phyloP scores from a whole-genome alignment of 2,113 vertebrate species.

The Diadophis punctatus region DNA sequence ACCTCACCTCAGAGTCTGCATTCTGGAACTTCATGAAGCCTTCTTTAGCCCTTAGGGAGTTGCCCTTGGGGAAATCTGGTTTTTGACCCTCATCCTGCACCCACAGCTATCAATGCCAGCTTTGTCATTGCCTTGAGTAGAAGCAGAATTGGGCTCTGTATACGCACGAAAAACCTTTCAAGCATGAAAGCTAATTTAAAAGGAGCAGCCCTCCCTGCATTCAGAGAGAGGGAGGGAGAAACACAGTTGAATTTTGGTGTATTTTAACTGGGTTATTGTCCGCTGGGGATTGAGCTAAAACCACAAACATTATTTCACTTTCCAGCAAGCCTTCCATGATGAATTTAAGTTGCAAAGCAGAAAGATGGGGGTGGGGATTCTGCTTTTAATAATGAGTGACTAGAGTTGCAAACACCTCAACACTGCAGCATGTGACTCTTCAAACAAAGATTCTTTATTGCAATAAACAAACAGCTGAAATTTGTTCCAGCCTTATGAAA shows the following conservation, averaged over 20 bases:
- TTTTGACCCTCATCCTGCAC: slow-evolving; percentile 11
- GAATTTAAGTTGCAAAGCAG: slow-evolving; percentile 33
- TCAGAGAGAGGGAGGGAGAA: slow-evolving; percentile 33
- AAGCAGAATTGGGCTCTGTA: slow-evolving; percentile 24
- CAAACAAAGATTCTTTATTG: slow-evolving; percentile 27
- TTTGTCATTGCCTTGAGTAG: slow-evolving; percentile 20
- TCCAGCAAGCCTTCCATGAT: slow-evolving; percentile 17
- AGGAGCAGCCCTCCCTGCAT: slow-evolving; percentile 47
- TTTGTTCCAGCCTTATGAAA: not conserved
- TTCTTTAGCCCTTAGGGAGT: not conserved
- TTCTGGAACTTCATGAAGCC: not conserved
- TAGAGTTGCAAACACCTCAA: not conserved
- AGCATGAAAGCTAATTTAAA: slow-evolving; percentile 61
- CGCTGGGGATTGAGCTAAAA: slow-evolving; percentile 42
- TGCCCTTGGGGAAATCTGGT: slow-evolving; percentile 3
- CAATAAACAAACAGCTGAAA: not conserved
- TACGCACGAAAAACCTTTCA: slow-evolving; percentile 45
- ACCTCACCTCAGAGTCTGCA: not conserved
- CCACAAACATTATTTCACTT: slow-evolving; percentile 50
- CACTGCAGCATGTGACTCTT: not conserved
- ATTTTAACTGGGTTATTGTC: slow-evolving; percentile 50
- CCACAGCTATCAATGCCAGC: slow-evolving; percentile 47
- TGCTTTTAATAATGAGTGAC: slow-evolving; percentile 30
- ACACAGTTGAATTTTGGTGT: slow-evolving; percentile 42
- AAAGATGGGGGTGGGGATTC: slow-evolving; percentile 29